phyloP scores from a whole-genome alignment of 1,140 invertebrate genomes.

The Zaprionus vittiger region DNA sequence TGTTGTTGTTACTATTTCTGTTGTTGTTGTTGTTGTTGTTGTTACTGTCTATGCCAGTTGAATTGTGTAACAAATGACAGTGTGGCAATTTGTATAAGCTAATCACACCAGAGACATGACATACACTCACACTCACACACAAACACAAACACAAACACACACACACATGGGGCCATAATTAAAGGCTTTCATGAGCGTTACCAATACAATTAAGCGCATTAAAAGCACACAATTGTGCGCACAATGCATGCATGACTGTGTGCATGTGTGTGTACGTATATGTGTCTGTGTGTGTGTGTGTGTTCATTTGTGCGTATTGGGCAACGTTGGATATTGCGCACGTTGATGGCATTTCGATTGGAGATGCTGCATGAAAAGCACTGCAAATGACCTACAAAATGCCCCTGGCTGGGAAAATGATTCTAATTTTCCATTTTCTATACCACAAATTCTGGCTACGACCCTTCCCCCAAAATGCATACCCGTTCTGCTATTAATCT shows the following conservation, averaged over 20 bases:
- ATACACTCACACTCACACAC: background rate
- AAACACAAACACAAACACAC: background rate
- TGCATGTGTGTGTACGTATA: background rate
- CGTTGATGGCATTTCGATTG: slow-evolving; percentile 55
- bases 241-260: slow-evolving; percentile 26
- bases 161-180: slow-evolving; percentile 54
- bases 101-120: slow-evolving; percentile 58
- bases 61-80: slow-evolving; percentile 69
- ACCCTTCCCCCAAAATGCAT: background rate
- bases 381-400: slow-evolving; percentile 40
- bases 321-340: slow-evolving; percentile 53
- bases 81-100: slow-evolving; percentile 75
- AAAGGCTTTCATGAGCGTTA: slow-evolving; percentile 73
- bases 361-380: slow-evolving; percentile 46
- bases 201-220: slow-evolving; percentile 74
- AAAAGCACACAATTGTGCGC: slow-evolving; percentile 45
- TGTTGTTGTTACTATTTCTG: slow-evolving; percentile 28
- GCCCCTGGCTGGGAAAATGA: slow-evolving; percentile 37
- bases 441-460: slow-evolving; percentile 56
- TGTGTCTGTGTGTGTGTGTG: background rate
- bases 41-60: slow-evolving; percentile 16
- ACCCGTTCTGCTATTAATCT: slow-evolving; percentile 64
- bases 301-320: slow-evolving; percentile 8
- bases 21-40: slow-evolving; percentile 35
- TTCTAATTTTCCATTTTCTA: slow-evolving; percentile 70